Conservation (phyloP, 2,113 vertebrate genomes). For the Triplophysa siluroides region DNA sequence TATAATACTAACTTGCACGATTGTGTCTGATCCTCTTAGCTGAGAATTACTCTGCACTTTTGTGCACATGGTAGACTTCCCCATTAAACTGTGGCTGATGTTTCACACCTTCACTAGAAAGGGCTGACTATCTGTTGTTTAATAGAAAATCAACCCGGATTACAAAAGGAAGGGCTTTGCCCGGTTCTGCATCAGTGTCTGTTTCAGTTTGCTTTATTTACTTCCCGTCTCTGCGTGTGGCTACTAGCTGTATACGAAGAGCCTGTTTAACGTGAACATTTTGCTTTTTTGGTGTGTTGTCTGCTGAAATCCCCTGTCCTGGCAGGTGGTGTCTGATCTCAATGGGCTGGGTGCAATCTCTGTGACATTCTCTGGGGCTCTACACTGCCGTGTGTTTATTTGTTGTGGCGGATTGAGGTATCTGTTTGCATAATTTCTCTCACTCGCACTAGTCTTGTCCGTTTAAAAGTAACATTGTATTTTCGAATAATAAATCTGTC, state of each 20-base stretch:
- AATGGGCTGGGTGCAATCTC: conserved; percentile 43
- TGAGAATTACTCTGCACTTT: conserved; percentile 4
- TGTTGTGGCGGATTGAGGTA: conserved; percentile 43
- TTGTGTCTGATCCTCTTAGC: conserved; percentile 24
- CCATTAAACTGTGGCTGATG: background rate
- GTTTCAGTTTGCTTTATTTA: conserved; percentile 38
- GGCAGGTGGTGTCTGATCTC: conserved; percentile 54
- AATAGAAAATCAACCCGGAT: conserved; percentile 15
- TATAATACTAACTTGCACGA: conserved; percentile 5
- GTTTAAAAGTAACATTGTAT: conserved; percentile 22
- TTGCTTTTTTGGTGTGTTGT: conserved; percentile 43
- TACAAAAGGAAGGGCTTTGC: conserved; percentile 3
- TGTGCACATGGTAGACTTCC: background rate
- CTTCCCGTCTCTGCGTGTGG: conserved; percentile 32
- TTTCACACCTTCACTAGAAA: conserved; percentile 9
- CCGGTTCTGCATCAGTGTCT: conserved; percentile 39
- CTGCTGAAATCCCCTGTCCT: conserved; percentile 45
- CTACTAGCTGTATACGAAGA: conserved; percentile 55
- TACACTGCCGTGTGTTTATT: conserved; percentile 40
- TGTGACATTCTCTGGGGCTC: conserved; percentile 52
- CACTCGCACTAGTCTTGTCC: conserved; percentile 26
- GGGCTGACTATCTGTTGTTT: conserved; percentile 30
- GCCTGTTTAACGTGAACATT: conserved; percentile 57
- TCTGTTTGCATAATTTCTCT: conserved; percentile 41
- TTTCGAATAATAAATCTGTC: background rate